phyloP scores from a whole-genome alignment of 2,113 vertebrate species.

The Monopterus albus region DNA sequence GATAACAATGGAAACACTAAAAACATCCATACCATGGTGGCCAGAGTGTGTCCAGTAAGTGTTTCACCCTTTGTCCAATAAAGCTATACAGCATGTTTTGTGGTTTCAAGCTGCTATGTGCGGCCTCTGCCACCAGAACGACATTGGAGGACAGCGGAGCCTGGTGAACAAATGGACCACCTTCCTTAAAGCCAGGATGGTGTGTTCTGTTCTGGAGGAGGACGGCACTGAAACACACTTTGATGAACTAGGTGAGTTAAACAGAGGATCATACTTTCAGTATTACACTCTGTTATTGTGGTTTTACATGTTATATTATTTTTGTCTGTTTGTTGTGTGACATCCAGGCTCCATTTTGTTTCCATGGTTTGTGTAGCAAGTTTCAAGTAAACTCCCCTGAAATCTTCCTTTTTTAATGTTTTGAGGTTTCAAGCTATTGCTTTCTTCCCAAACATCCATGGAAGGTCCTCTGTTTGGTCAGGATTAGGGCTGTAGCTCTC shows the following conservation, averaged over 20 bases:
- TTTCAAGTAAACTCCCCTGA: conserved; percentile 29
- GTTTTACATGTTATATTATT: background rate
- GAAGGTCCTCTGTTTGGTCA: conserved; percentile 43
- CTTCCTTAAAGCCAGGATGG: conserved; percentile 94
- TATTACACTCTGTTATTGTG: background rate
- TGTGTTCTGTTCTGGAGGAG: conserved; percentile 95
- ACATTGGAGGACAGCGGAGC: conserved; percentile 96
- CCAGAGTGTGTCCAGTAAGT: conserved; percentile 96
- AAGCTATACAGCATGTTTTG: background rate
- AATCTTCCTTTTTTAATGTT: conserved; percentile 25
- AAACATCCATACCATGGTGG: conserved; percentile 96
- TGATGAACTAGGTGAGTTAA: conserved; percentile 91
- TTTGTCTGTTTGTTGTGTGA: background rate
- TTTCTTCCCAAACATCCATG: conserved; percentile 48
- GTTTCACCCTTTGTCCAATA: background rate
- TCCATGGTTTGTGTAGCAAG: background rate
- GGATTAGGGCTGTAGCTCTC: conserved; percentile 34
- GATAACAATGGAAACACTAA: conserved; percentile 94
- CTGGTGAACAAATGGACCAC: conserved; percentile 99
- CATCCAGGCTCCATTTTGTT: background rate
- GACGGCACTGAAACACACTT: conserved; percentile 97
- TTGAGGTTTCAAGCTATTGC: conserved; percentile 24
- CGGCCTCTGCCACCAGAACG: conserved; percentile 81
- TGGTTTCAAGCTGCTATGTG: background rate
- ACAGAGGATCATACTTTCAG: background rate